Evolutionary conservation across 2,113 vertebrate species (phyloP).

Genomic region (Eulacestoma nigropectus): DNA sequence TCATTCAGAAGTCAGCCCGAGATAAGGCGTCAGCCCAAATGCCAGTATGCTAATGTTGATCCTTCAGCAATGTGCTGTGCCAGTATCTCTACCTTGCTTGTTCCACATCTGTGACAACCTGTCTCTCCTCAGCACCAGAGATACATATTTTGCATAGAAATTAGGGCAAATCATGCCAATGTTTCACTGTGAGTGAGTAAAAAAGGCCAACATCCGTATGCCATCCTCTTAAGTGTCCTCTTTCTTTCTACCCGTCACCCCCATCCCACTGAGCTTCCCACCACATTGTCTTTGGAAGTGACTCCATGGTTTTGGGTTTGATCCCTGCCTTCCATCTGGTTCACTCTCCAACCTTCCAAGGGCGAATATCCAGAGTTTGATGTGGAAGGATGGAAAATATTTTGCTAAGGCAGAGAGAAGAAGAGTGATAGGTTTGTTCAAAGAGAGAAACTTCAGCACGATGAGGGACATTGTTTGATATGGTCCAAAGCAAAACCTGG

Average conservation of each 20-base stretch:
- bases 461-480: not conserved
- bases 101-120: slow-evolving; percentile 7
- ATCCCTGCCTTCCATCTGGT: not conserved
- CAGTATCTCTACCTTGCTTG: not conserved
- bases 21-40: slow-evolving; percentile 38
- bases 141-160: slow-evolving; percentile 21
- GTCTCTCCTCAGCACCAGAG: not conserved
- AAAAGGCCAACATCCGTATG: not conserved
- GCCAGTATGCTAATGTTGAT: slow-evolving; percentile 34
- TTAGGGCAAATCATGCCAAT: not conserved
- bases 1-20: not conserved
- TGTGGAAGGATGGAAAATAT: not conserved
- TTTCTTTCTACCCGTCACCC: not conserved
- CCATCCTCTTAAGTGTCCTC: not conserved
- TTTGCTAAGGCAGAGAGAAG: not conserved
- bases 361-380: not conserved
- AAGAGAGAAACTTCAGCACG: not conserved
- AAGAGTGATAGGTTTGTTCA: not conserved
- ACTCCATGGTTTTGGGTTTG: not conserved
- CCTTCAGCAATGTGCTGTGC: not conserved
- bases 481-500: not conserved
- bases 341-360: not conserved
- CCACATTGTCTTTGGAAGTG: not conserved
- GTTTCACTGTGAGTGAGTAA: not conserved
- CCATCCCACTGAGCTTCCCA: fast-evolving